These are phyloP conservation scores for Pelvicachromis taeniatus DNA, from an alignment of 2,113 vertebrate species.

Conservation along the genomic window DNA sequence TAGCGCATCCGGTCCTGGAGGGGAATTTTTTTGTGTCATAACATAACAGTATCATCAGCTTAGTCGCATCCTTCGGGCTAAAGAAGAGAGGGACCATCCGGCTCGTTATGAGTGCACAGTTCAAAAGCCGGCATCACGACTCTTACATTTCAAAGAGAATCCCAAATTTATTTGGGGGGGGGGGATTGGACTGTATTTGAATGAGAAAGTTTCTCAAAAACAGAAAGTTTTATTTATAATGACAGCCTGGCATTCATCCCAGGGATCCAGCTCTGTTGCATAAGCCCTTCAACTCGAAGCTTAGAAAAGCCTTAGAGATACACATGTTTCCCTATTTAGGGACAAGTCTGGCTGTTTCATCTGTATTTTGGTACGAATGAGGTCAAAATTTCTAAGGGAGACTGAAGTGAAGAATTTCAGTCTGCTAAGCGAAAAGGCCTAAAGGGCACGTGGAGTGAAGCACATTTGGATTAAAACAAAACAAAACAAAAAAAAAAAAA, in stretches of 20 bases:
- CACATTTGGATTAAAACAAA: not conserved
- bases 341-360: not conserved
- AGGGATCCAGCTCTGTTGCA: not conserved
- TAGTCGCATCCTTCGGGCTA: not conserved
- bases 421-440: not conserved
- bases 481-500: not conserved
- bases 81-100: not conserved
- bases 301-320: not conserved
- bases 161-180: not conserved
- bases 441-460: not conserved
- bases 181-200: not conserved
- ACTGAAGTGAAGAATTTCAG: not conserved
- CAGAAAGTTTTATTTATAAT: slow-evolving; percentile 1
- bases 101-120: not conserved
- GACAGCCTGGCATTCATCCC: not conserved
- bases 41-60: not conserved
- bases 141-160: not conserved
- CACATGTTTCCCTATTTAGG: not conserved
- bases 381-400: slow-evolving; percentile 20
- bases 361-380: slow-evolving; percentile 8
- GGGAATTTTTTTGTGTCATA: not conserved
- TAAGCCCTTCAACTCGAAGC: not conserved
- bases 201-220: not conserved
- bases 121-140: not conserved
- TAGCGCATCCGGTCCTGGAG: not conserved